phyloP scores from a whole-genome alignment of 1,140 invertebrate genomes.

The Drosophila varians region DNA sequence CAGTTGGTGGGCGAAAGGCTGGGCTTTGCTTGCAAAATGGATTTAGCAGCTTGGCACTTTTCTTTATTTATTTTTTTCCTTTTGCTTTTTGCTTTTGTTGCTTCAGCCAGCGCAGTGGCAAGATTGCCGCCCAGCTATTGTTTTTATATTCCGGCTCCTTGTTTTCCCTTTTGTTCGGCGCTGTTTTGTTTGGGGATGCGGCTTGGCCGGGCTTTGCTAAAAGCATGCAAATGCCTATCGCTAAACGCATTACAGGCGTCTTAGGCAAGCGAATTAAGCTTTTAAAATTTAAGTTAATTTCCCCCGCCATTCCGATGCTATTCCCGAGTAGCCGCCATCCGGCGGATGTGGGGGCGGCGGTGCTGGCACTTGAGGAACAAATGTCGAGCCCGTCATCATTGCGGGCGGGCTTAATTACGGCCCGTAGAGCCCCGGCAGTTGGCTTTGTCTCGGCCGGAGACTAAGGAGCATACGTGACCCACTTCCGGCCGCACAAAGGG shows the following conservation, averaged over 20 bases:
- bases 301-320: not conserved
- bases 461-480: constrained; percentile 71
- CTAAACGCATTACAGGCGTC: constrained; percentile 57
- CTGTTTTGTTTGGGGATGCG: constrained; percentile 7
- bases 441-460: constrained; percentile 61
- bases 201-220: constrained; percentile 36
- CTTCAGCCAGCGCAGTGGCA: not conserved
- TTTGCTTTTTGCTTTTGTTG: no score
- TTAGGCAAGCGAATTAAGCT: constrained; percentile 43
- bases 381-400: constrained; percentile 53
- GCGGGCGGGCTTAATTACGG: constrained; percentile 72
- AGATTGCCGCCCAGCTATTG: constrained; percentile 4
- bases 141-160: constrained; percentile 7
- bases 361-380: constrained; percentile 53
- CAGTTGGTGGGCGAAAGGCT: not conserved
- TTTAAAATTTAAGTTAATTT: constrained; percentile 73
- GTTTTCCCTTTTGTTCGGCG: not conserved
- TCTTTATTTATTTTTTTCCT: constrained; percentile 7
- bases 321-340: constrained; percentile 13
- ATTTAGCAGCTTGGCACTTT: constrained; percentile 40
- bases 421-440: constrained; percentile 10
- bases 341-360: not conserved
- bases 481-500: constrained; percentile 70
- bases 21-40: constrained; percentile 39
- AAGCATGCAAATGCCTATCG: constrained; percentile 62